Evolutionary conservation across 1,140 invertebrate species (phyloP).

Genomic region (Diuraphis noxia): DNA sequence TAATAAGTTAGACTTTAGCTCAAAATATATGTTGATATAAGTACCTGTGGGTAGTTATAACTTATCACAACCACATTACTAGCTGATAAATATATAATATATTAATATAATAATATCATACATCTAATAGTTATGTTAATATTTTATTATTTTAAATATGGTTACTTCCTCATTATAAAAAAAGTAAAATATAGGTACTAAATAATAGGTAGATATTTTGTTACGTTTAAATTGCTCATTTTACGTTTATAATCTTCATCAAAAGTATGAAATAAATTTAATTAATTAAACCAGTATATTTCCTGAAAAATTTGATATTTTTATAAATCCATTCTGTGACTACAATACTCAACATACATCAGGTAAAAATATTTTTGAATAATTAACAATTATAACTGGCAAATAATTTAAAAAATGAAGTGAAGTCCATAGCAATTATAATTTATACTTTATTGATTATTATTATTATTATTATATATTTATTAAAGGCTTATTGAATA

Average conservation of each 20-base stretch:
- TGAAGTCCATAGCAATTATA: not conserved
- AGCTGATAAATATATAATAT: too few species aligned
- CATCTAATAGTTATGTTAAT: not conserved
- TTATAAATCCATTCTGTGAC: not conserved
- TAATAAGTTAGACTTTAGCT: not conserved
- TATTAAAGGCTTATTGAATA: too few species aligned
- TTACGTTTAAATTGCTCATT: not conserved
- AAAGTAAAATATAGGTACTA: too few species aligned
- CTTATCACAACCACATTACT: too few species aligned
- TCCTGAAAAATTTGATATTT: not conserved
- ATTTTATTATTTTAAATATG: not conserved
- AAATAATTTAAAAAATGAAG: not conserved
- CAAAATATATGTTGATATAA: not conserved
- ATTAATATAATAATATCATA: too few species aligned
- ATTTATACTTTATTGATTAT: too few species aligned
- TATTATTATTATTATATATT: too few species aligned
- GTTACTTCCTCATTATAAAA: too few species aligned
- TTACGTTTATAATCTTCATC: too few species aligned
- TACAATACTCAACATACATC: not conserved
- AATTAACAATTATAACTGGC: not conserved
- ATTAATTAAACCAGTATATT: too few species aligned
- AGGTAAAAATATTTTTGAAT: not conserved
- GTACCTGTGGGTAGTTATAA: not conserved
- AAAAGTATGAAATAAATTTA: too few species aligned
- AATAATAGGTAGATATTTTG: not conserved